A percentile compares a stretch with the other conserved stretches of the same genome.
Evolutionary conservation across 1,140 invertebrate genomes (phyloP).

Genomic region (Chrysomallon squamiferum): DNA sequence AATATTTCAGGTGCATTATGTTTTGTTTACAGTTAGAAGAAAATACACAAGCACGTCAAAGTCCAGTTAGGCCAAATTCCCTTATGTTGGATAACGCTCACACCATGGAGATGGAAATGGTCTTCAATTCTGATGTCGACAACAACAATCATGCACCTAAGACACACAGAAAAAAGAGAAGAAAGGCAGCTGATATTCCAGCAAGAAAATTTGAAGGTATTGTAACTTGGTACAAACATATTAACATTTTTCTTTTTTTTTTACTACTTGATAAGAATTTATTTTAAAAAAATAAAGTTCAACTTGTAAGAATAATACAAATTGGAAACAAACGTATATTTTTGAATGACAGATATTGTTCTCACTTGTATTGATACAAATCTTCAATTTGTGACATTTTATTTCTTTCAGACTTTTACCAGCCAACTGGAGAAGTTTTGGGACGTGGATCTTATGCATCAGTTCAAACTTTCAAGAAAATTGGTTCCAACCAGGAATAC

Average conservation of each 20-base stretch:
- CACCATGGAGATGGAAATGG: conserved; percentile 45
- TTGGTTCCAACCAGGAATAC: conserved; percentile 89
- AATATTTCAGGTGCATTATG: too few relatives aligned
- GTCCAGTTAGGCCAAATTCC: conserved; percentile 43
- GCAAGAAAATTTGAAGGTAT: conserved; percentile 57
- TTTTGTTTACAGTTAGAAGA: conserved; percentile 49
- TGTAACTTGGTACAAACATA: too few relatives aligned
- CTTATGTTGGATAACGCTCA: conserved; percentile 50
- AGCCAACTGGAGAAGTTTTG: conserved; percentile 91
- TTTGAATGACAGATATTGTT: too few relatives aligned
- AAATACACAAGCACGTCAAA: conserved; percentile 34
- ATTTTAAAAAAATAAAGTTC: neutral
- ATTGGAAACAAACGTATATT: too few relatives aligned
- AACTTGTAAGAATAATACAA: neutral
- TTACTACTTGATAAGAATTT: neutral
- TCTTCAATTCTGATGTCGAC: conserved; percentile 40
- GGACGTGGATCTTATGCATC: conserved; percentile 96
- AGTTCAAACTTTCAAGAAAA: conserved; percentile 91
- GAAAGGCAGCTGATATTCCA: conserved; percentile 49
- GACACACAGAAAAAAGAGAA: conserved; percentile 49
- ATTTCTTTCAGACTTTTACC: conserved; percentile 82
- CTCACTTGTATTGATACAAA: too few relatives aligned
- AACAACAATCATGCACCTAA: conserved; percentile 31
- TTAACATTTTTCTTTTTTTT: conserved; percentile 5
- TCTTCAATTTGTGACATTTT: too few relatives aligned